Percentiles rank a stretch among this genome's conserved stretches.
These are phyloP conservation scores for Helicoverpa armigera DNA, from an alignment of 1,140 invertebrate species.

Conservation along the genomic window DNA sequence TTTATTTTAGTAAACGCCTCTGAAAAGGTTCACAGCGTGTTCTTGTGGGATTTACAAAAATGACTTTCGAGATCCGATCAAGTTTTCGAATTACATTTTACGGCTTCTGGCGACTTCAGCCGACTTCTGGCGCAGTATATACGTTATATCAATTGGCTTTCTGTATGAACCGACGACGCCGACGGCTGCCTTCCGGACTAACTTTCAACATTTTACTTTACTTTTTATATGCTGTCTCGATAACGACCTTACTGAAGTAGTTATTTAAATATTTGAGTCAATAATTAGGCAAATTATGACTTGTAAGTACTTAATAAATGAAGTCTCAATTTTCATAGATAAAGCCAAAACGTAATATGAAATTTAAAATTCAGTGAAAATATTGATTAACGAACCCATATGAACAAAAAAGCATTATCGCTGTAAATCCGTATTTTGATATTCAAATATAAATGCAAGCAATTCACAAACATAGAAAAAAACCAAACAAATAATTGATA, in stretches of 20 bases:
- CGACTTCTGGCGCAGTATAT: constrained; percentile 14
- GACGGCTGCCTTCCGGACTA: not conserved
- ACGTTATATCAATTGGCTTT: constrained; percentile 41
- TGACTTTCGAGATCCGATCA: constrained; percentile 53
- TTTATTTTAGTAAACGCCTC: constrained; percentile 70
- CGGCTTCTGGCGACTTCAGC: constrained; percentile 34
- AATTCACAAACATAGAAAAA: no score
- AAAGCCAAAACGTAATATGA: no score
- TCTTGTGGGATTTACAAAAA: constrained; percentile 59
- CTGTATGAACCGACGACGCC: not conserved
- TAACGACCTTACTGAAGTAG: not conserved
- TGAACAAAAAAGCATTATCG: no score
- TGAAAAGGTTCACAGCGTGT: constrained; percentile 55
- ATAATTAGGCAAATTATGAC: no score
- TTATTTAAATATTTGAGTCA: no score
- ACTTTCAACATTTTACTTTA: not conserved
- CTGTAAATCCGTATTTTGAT: no score
- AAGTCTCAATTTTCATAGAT: no score
- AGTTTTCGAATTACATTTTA: constrained; percentile 54
- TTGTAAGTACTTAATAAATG: no score
- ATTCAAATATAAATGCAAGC: no score
- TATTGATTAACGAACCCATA: no score
- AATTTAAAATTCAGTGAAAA: no score
- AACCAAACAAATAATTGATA: no score
- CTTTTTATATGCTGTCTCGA: not conserved